Base-by-base conservation (phyloP, 2,888 invertebrate genomes). In the Eretmocerus hayati region DNA sequence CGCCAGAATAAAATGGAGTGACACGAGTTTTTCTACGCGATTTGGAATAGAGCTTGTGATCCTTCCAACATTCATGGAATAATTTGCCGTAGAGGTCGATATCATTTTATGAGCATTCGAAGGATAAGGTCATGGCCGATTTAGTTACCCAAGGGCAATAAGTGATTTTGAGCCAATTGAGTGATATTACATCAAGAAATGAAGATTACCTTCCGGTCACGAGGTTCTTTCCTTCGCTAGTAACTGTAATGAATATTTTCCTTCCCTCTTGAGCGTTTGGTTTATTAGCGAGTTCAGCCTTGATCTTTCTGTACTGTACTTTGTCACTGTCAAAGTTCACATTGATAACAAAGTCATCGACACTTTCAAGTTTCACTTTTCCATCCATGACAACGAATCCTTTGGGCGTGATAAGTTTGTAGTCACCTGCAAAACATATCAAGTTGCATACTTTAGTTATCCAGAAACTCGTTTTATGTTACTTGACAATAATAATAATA, bases 281-380 rank as follows among this genome's bases (percentile, higher is more conserved):
- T 54, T 83, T 81, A 48, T 81, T 83, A 0, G 77, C 73, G 5
- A 84, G 77, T 48, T 84, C 81, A 0, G 83, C 69, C 6, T 79
- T 74, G 56, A 83, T 76, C 63, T 84, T 81, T 55, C 87, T 78
- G 26, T 81, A 62, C 20, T 82, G 78, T 1, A 87, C 63, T 56
- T 78, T 78, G 4, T 80, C 79, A 1, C 83, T 83, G 66, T 85
- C 79, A 13, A 81, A 75, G 52, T 78, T 75, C 0, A 78, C 62
- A 53, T 80, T 78, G 26, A 88, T 62, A 44, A 73, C 69, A 48
- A 88, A 81, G 58, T 85, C 79, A 54, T 89, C 85, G 19, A 81
- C 72, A 45, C 76, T 78, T 18, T 74, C 74, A 1, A 83, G 66
- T 42, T 77, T 78, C 2, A 65, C 60, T 36, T 66, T 66, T 2